phyloP scores from a whole-genome alignment of 2,888 invertebrate genomes.

The Leucozona laternaria region DNA sequence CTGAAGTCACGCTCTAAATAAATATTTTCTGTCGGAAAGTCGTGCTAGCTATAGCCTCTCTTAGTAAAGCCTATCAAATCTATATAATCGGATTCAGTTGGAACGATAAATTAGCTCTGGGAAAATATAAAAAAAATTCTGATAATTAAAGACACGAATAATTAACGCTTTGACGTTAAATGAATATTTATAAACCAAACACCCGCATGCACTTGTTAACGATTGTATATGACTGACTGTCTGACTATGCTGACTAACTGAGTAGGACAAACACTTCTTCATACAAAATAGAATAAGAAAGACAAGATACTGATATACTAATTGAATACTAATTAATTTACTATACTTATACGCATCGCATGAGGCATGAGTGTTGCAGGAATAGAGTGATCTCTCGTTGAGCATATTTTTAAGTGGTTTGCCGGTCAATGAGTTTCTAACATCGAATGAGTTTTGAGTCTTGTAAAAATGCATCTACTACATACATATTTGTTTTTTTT shows the following conservation, averaged over 20 bases:
- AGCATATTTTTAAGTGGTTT: constrained; percentile 42
- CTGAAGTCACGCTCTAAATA: constrained; percentile 36
- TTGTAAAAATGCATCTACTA: neutral
- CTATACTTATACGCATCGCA: constrained; percentile 7
- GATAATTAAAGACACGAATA: constrained; percentile 42
- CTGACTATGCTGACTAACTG: neutral
- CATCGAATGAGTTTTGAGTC: neutral
- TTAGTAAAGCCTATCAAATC: neutral
- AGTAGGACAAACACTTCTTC: neutral
- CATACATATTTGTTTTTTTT: neutral
- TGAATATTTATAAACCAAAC: constrained; percentile 32
- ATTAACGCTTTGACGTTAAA: constrained; percentile 54
- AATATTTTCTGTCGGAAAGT: neutral
- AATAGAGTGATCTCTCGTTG: constrained; percentile 1
- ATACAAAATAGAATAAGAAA: constrained; percentile 8
- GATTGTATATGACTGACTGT: neutral
- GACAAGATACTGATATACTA: constrained; percentile 24
- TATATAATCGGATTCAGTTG: neutral
- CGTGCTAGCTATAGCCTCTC: neutral
- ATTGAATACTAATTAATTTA: constrained; percentile 73
- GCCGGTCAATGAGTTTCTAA: constrained; percentile 15
- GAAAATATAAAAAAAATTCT: constrained; percentile 18
- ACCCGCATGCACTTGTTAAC: constrained; percentile 49
- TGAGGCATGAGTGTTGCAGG: too few species aligned
- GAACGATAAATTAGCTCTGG: neutral